Percentiles rank a stretch among this genome's conserved stretches.
These are phyloP conservation scores for Drosophila peninsularis DNA, from an alignment of 2,888 invertebrate species.

Conservation along the genomic window DNA sequence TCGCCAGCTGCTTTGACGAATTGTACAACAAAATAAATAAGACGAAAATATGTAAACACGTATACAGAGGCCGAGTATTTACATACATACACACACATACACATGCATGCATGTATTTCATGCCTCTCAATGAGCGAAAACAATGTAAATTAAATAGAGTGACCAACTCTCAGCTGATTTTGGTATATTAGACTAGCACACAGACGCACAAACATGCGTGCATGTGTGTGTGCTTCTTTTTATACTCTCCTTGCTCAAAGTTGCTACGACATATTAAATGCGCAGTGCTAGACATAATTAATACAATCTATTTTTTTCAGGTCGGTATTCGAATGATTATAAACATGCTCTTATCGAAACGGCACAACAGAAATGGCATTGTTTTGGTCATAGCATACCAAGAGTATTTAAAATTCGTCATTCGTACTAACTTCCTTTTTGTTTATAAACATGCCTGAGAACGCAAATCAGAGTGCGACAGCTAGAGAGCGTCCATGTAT, in stretches of 20 bases:
- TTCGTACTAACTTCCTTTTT: neutral
- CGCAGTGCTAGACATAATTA: neutral
- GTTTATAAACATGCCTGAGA: slow-evolving; percentile 35
- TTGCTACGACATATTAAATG: neutral
- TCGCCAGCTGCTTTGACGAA: slow-evolving; percentile 18
- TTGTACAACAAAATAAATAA: slow-evolving; percentile 6
- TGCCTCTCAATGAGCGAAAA: neutral
- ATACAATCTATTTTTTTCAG: neutral
- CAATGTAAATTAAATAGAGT: slow-evolving; percentile 8
- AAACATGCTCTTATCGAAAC: neutral
- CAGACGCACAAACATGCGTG: neutral
- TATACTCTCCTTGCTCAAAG: slow-evolving; percentile 1
- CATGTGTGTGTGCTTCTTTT: neutral
- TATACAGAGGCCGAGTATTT: neutral
- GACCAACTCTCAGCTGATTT: slow-evolving; percentile 38
- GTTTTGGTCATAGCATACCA: neutral
- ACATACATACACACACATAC: neutral
- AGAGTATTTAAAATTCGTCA: slow-evolving; percentile 4
- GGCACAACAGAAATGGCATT: neutral
- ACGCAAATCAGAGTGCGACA: slow-evolving; percentile 12
- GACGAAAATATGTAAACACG: neutral
- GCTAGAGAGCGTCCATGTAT: slow-evolving; percentile 17
- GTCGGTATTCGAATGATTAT: neutral
- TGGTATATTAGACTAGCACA: slow-evolving; percentile 13
- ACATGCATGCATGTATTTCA: neutral